Conservation (phyloP, 2,113 vertebrate genomes). For the Oreochromis aureus region DNA sequence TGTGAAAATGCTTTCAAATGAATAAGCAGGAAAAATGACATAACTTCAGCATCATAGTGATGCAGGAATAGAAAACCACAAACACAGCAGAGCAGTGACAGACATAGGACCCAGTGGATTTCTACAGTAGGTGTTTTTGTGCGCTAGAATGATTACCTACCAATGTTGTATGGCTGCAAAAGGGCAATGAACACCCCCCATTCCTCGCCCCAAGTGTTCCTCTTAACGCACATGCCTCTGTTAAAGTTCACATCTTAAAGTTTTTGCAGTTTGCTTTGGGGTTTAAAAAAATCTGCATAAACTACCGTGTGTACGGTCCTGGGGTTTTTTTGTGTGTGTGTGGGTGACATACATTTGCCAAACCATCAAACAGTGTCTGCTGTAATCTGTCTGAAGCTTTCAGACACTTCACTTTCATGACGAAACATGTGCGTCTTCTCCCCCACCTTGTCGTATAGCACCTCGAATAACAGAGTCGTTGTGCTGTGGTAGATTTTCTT, state of each 20-base stretch:
- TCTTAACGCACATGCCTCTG: background rate
- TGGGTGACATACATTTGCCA: background rate
- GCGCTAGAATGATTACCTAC: background rate
- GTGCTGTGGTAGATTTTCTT: background rate
- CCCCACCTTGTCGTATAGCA: background rate
- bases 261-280: background rate
- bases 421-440: background rate
- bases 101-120: background rate
- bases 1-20: background rate
- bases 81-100: background rate
- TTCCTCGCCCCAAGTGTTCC: background rate
- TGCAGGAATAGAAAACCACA: background rate
- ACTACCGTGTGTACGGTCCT: background rate
- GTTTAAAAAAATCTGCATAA: background rate
- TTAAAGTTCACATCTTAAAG: background rate
- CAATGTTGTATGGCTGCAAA: background rate
- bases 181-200: background rate
- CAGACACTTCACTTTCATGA: slow-evolving; percentile 19
- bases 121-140: background rate
- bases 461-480: background rate
- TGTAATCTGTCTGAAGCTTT: background rate
- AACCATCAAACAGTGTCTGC: slow-evolving; percentile 33
- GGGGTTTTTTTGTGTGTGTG: background rate
- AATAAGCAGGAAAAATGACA: background rate
- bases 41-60: background rate